A percentile compares a stretch with the other conserved stretches of the same genome.
Conservation (phyloP, 1,140 invertebrate genomes). For the Coenobita brevimanus region DNA sequence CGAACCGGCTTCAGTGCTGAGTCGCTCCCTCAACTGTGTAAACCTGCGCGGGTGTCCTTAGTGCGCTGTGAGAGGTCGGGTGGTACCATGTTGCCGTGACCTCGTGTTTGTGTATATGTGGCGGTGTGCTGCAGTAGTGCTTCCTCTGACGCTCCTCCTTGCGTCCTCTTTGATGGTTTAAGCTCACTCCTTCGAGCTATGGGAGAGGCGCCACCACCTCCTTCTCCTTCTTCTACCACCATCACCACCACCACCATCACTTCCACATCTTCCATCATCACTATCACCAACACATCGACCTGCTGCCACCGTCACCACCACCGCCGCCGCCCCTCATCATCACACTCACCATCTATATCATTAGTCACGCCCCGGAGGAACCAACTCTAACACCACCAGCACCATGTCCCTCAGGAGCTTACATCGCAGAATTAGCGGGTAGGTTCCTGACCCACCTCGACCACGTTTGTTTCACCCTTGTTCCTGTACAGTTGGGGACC, state of each 20-base stretch:
- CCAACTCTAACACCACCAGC: constrained; percentile 38
- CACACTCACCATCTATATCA: constrained; percentile 30
- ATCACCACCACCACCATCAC: too few species aligned
- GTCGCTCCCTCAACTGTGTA: constrained; percentile 54
- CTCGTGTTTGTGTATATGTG: constrained; percentile 45
- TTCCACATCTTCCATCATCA: constrained; percentile 35
- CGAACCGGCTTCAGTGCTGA: constrained; percentile 47
- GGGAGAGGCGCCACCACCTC: constrained; percentile 43
- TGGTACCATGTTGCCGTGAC: constrained; percentile 48
- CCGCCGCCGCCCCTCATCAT: constrained; percentile 38
- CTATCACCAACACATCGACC: constrained; percentile 25
- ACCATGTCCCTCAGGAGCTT: constrained; percentile 54
- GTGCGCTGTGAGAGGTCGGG: constrained; percentile 50
- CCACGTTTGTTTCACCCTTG: too few species aligned
- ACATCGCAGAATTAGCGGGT: constrained; percentile 59
- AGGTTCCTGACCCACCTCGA: too few species aligned
- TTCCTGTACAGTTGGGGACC: too few species aligned
- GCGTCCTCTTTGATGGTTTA: constrained; percentile 39
- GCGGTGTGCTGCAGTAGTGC: constrained; percentile 37
- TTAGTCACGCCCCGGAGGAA: constrained; percentile 12
- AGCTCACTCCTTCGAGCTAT: constrained; percentile 44
- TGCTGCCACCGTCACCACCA: constrained; percentile 39
- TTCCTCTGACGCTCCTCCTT: constrained; percentile 38
- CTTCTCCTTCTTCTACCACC: constrained; percentile 22
- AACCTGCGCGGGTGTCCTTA: constrained; percentile 46